Percentiles rank a stretch among this genome's conserved stretches.
phyloP scores from a whole-genome alignment of 2,888 invertebrate genomes.

The Lordiphosa fenestrarum region DNA sequence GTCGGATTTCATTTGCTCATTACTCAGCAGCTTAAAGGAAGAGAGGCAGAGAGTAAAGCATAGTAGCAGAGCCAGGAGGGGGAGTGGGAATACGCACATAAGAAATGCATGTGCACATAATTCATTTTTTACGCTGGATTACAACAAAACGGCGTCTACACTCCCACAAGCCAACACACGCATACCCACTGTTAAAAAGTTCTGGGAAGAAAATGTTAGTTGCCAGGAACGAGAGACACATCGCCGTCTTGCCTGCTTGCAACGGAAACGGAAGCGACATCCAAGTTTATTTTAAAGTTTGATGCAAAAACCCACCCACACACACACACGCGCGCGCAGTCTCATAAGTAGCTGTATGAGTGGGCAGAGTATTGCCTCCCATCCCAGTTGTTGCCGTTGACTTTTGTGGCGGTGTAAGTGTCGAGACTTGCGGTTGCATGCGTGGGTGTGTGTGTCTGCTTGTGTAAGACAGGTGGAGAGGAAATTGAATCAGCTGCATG shows the following conservation, averaged over 20 bases:
- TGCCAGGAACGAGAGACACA: constrained; percentile 10
- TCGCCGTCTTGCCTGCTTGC: constrained; percentile 28
- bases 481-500: constrained; percentile 71
- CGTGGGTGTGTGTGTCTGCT: constrained; percentile 3
- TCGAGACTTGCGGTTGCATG: constrained; percentile 42
- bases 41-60: constrained; percentile 11
- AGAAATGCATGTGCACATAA: constrained; percentile 72
- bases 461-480: constrained; percentile 50
- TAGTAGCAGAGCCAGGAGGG: constrained; percentile 10
- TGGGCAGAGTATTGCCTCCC: constrained; percentile 44
- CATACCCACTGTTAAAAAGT: constrained; percentile 32
- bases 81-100: constrained; percentile 37
- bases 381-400: constrained; percentile 47
- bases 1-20: constrained; percentile 71
- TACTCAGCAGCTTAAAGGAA: constrained; percentile 62
- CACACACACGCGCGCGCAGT: constrained; percentile 12
- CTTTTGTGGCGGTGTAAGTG: constrained; percentile 59
- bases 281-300: constrained; percentile 73
- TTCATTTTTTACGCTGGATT: constrained; percentile 71
- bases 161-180: constrained; percentile 8
- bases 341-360: constrained; percentile 51
- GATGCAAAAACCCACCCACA: constrained; percentile 54
- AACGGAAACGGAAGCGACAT: constrained; percentile 69
- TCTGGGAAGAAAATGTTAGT: constrained; percentile 58
- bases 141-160: constrained; percentile 46